phyloP scores from a whole-genome alignment of 2,113 vertebrate species.

The Eulemur macaco region DNA sequence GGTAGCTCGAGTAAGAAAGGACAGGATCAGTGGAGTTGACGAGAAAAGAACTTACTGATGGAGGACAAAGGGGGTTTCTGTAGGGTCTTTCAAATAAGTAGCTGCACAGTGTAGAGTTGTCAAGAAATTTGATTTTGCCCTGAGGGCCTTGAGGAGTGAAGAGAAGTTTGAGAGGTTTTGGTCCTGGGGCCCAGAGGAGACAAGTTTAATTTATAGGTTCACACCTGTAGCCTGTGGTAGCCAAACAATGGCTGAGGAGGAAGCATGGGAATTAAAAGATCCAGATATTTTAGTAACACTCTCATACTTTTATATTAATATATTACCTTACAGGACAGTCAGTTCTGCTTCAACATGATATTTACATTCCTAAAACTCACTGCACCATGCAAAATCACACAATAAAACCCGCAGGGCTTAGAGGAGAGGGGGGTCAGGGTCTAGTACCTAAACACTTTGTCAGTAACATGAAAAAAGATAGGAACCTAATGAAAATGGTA shows the following conservation, averaged over 20 bases:
- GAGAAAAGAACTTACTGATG: background rate
- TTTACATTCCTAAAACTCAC: background rate
- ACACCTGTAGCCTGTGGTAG: background rate
- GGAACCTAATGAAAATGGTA: background rate
- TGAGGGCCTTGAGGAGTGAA: background rate
- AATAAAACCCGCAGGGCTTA: background rate
- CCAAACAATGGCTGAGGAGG: background rate
- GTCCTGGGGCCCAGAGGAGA: background rate
- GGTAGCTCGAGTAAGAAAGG: background rate
- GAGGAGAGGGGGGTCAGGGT: background rate
- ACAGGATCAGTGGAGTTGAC: background rate
- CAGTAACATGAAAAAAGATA: background rate
- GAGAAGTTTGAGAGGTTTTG: background rate
- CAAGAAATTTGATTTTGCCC: background rate
- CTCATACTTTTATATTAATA: background rate
- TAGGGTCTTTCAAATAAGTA: background rate
- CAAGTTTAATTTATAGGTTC: conserved; percentile 9
- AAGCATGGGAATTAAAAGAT: background rate
- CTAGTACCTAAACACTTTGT: background rate
- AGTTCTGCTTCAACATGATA: background rate
- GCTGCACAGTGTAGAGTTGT: background rate
- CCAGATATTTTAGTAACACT: background rate
- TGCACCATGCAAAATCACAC: background rate
- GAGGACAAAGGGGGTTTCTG: background rate
- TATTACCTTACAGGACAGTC: background rate